These are phyloP conservation scores for Chlorops oryzae DNA, from an alignment of 1,140 invertebrate species.

Conservation along the genomic window DNA sequence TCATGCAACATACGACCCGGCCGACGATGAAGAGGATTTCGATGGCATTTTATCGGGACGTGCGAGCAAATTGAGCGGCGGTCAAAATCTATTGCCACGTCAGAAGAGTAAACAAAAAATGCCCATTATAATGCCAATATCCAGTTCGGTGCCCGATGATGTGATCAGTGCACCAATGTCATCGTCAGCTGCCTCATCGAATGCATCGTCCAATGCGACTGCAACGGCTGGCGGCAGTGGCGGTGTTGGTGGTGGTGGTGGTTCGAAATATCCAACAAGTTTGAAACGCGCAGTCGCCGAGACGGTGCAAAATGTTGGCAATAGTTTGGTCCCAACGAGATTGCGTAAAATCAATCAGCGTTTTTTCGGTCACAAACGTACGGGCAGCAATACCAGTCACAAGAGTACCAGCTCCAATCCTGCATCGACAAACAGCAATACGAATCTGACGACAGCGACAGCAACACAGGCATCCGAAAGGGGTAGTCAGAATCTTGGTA, in stretches of 20 bases:
- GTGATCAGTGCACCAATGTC: slow-evolving; percentile 15
- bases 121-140: slow-evolving; percentile 35
- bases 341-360: slow-evolving; percentile 24
- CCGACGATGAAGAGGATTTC: slow-evolving; percentile 12
- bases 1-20: slow-evolving; percentile 4
- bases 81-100: slow-evolving; percentile 32
- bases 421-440: slow-evolving; percentile 27
- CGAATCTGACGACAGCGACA: slow-evolving; percentile 22
- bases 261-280: too few relatives aligned
- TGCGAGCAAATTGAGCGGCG: slow-evolving; percentile 20
- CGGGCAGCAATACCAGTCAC: slow-evolving; percentile 38
- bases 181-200: slow-evolving; percentile 35
- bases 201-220: slow-evolving; percentile 25
- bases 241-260: slow-evolving; percentile 14
- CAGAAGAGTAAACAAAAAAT: slow-evolving; percentile 10
- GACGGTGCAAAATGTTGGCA: slow-evolving; percentile 14
- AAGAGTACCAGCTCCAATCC: slow-evolving; percentile 39
- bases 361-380: slow-evolving; percentile 35
- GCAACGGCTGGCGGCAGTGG: slow-evolving; percentile 4
- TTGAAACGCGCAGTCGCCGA: slow-evolving; percentile 29
- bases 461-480: slow-evolving; percentile 21
- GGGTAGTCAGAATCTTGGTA: slow-evolving; percentile 23
- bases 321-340: slow-evolving; percentile 17
- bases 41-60: slow-evolving; percentile 4
- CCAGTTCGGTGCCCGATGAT: slow-evolving; percentile 39